phyloP scores from a whole-genome alignment of 2,797 vertebrate species.

The Neopelma chrysocephalum region DNA sequence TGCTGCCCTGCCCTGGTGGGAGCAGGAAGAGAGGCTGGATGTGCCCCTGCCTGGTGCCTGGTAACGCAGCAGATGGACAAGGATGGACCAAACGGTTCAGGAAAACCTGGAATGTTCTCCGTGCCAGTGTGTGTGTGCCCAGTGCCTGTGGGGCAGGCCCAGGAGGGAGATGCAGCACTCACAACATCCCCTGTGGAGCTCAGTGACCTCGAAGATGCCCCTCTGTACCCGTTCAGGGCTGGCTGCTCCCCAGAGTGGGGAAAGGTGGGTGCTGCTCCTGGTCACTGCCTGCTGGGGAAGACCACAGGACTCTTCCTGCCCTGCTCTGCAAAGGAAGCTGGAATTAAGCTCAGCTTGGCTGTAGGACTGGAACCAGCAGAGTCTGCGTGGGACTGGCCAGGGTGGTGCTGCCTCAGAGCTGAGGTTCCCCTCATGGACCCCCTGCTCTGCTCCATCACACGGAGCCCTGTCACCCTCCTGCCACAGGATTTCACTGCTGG shows the following conservation, averaged over 20 bases:
- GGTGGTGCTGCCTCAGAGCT: background rate
- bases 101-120: background rate
- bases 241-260: background rate
- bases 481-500: background rate
- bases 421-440: background rate
- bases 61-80: background rate
- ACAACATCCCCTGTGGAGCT: background rate
- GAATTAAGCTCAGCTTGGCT: background rate
- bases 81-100: background rate
- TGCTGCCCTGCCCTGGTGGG: background rate
- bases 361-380: fast-evolving
- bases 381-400: background rate
- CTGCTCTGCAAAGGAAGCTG: background rate
- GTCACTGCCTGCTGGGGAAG: background rate
- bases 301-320: background rate
- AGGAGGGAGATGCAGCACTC: background rate
- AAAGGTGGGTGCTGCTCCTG: background rate
- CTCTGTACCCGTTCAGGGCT: fast-evolving
- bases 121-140: background rate
- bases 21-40: background rate
- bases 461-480: background rate
- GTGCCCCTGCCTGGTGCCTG: background rate
- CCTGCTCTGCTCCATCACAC: fast-evolving
- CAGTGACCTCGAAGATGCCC: fast-evolving
- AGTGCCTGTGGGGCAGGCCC: background rate